These are phyloP conservation scores for Tiliacea aurago DNA, from an alignment of 2,888 invertebrate genomes.

Conservation along the genomic window DNA sequence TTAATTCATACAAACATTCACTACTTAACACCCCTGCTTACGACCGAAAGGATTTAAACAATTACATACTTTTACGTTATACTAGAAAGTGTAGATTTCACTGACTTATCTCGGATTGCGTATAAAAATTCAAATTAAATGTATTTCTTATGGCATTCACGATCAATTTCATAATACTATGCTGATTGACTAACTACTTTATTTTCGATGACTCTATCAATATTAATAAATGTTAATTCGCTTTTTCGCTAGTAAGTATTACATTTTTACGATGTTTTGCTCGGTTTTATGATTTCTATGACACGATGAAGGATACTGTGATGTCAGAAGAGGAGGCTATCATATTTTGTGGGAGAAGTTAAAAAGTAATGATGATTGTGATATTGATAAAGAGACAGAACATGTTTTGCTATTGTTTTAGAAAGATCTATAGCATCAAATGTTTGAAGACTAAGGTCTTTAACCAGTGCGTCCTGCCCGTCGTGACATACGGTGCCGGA, in stretches of 20 bases:
- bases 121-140: conserved; percentile 50
- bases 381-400: background rate
- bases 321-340: conserved; percentile 22
- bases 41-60: conserved; percentile 6
- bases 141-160: conserved; percentile 11
- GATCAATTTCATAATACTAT: conserved; percentile 53
- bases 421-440: background rate
- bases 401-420: background rate
- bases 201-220: conserved; percentile 29
- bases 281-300: conserved; percentile 10
- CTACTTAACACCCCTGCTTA: background rate
- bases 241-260: conserved; percentile 17
- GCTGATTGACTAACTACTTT: conserved; percentile 31
- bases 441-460: rapidly evolving
- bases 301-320: conserved; percentile 8
- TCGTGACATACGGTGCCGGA: no score
- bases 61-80: conserved; percentile 16
- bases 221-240: conserved; percentile 45
- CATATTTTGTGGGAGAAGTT: background rate
- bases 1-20: background rate
- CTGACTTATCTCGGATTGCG: conserved; percentile 32
- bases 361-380: background rate
- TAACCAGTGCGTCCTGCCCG: no score
- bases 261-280: conserved; percentile 20
- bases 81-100: conserved; percentile 56